Base-by-base conservation (phyloP, 2,113 vertebrate genomes). In the Origma solitaria region DNA sequence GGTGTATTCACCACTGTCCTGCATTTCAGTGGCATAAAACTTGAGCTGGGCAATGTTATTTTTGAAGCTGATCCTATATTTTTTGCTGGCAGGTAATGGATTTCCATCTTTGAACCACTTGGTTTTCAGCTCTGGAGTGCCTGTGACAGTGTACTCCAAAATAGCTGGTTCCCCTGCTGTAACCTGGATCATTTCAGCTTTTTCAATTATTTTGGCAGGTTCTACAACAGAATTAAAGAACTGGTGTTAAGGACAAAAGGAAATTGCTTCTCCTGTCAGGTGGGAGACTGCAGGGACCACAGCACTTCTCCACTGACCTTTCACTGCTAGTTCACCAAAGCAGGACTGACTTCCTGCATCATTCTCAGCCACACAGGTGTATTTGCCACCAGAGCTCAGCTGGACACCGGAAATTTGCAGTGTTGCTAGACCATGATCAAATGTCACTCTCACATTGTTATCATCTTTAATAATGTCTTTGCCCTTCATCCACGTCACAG, bases 21-120 rank as follows among this genome's bases (percentile, higher is more conserved):
- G 98, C 86, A 97, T 98, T 95, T 99, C 99, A 65, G 98, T 98
- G 0, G 99, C 97, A 75, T 99, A 99, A 96, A 99, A 99, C 97
- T 99, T 99, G 95, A 99, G 97, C 72, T 98, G 98, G 85, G 99
- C 99, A 58, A 98, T 49, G 8, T 99, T 99, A 75, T 99, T 99
- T 97, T 99, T 99, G 94, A 99, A 98, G 80, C 98, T 98, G 94
- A 99, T 98, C 95, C 99, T 99, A 45, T 99, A 99, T 97, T 99
- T 99, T 96, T 99, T 99, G 90, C 99, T 99, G 94, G 98, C 98
- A 90, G 97, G 98, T 94, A 99, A 97, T 64, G 99, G 98, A 42
- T 98, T 99, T 62, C 98, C 99, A 16, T 99, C 98, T 98, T 98
- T 99, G 94, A 99, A 99, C 99, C 99, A 99, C 91, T 99, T 99